Base-by-base conservation (phyloP, 2,888 invertebrate species). In the Congeria kusceri region DNA sequence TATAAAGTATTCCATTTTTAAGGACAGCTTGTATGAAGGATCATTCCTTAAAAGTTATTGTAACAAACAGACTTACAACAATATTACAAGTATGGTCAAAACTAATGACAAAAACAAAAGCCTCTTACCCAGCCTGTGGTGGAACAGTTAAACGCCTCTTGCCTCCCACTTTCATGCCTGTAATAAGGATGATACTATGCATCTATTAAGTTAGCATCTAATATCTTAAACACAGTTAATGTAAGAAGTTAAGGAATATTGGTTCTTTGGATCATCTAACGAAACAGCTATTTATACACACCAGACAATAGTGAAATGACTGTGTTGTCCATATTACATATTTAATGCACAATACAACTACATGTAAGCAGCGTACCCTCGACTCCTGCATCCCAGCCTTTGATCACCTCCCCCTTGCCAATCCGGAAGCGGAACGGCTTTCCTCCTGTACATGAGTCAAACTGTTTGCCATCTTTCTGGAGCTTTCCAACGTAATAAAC, bases 141-240 rank as follows among this genome's bases (percentile, higher is more conserved):
- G 98, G 98, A 92, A 97, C 96, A 20, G 95, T 95, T 68, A 98
- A 95, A 89, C 95, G 96, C 92, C 98, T 95, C 94, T 97, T 98
- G 86, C 98, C 98, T 44, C 98, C 98, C 75, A 97, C 96, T 94
- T 97, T 97, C 98, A 99, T 98, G 63, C 98, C 93, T 92, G 79
- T 9, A 20, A 20, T 86, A 85, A 23, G 77, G 20, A 74, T n/a
- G 28, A 23, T 32, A 4, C 63, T 18, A 61, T 13, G 18, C 18
- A 49, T 13, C 46, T 13, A 44, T 44, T 44, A 18, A 18, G 46
- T 44, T 44, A 44, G 46, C 9, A 13, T 44, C 46, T 49, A 49
- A 49, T 15, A 49, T 20, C 32, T 32, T 32, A 7, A 32, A 32
- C 4, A 32, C 32, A 32, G 11, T 32, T 32, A 7, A 7, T 32